phyloP scores from a whole-genome alignment of 1,140 invertebrate species.

The Brachionus plicatilis region DNA sequence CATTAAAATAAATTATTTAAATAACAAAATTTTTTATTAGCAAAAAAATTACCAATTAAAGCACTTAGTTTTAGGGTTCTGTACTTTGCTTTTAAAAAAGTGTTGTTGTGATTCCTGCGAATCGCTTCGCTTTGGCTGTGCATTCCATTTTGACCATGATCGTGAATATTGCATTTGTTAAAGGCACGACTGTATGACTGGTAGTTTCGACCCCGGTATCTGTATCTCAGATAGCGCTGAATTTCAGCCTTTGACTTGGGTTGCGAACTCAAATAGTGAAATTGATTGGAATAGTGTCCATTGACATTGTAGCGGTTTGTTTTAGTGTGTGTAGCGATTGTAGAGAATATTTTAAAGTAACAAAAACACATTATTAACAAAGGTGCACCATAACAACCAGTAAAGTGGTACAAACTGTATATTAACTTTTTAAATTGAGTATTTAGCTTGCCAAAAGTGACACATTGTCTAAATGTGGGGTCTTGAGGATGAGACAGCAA shows the following conservation, averaged over 20 bases:
- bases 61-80: constrained; percentile 26
- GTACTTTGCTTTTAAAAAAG: constrained; percentile 31
- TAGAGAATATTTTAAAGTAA: constrained; percentile 37
- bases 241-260: not conserved
- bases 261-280: not conserved
- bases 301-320: not conserved
- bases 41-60: not conserved
- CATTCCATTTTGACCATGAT: not conserved
- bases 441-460: constrained; percentile 21
- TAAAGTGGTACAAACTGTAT: constrained; percentile 30
- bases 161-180: not conserved
- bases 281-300: not conserved
- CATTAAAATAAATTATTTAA: not conserved
- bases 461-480: constrained; percentile 31
- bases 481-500: constrained; percentile 22
- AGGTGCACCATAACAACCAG: constrained; percentile 39
- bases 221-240: not conserved
- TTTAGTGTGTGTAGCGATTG: constrained; percentile 10
- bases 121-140: not conserved
- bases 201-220: not conserved
- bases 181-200: not conserved
- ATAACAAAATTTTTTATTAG: not conserved
- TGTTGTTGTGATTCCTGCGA: not conserved
- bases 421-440: constrained; percentile 29
- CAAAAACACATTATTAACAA: constrained; percentile 35